A percentile compares a stretch with the other conserved stretches of the same genome.
Conservation (phyloP, 2,888 invertebrate genomes). For the Caradrina kadenii region DNA sequence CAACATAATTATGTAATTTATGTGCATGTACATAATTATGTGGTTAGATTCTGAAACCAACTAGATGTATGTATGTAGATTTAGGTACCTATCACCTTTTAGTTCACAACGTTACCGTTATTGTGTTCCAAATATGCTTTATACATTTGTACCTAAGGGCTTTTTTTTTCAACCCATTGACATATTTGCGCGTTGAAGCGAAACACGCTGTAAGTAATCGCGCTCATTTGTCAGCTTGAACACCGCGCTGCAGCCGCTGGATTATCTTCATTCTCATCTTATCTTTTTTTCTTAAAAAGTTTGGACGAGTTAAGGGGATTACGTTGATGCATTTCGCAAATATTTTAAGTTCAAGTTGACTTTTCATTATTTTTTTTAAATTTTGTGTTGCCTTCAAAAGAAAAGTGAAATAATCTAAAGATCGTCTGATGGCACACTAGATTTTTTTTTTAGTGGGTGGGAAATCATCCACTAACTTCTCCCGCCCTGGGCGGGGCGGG, state of each 20-base stretch:
- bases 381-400: neutral
- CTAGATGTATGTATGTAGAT: no score
- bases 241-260: slow-evolving; percentile 55
- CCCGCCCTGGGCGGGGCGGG: no score
- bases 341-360: slow-evolving; percentile 39
- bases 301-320: slow-evolving; percentile 50
- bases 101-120: neutral
- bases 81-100: neutral
- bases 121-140: neutral
- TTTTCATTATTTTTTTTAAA: slow-evolving; percentile 9
- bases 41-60: no score
- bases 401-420: neutral
- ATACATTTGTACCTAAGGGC: neutral
- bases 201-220: slow-evolving; percentile 73
- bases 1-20: no score
- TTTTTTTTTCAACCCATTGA: slow-evolving; percentile 40
- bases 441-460: no score
- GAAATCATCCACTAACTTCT: no score
- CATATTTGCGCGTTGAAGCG: slow-evolving; percentile 64
- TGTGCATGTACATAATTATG: no score
- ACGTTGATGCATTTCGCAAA: slow-evolving; percentile 40
- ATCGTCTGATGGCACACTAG: no score
- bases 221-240: slow-evolving; percentile 74
- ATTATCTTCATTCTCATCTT: slow-evolving; percentile 73
- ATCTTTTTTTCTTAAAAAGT: slow-evolving; percentile 55